Conservation (phyloP, 2,888 invertebrate species). For the Allygus modestus region DNA sequence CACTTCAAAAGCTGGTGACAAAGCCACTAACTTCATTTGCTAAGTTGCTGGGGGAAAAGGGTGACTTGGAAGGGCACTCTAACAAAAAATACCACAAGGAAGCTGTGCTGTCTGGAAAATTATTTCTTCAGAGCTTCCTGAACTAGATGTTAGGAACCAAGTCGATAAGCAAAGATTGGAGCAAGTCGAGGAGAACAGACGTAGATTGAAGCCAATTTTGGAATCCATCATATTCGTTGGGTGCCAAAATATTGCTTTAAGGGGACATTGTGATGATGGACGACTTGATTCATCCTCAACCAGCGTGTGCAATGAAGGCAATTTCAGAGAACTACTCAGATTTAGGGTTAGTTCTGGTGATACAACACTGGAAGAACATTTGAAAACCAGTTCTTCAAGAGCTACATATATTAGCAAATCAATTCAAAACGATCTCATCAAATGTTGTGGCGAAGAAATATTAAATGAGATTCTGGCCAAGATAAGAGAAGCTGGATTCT, state of each 20-base stretch:
- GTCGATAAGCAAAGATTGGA: neutral
- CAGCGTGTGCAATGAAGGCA: neutral
- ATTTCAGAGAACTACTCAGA: neutral
- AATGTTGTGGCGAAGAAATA: neutral
- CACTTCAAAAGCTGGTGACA: neutral
- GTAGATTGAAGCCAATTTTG: neutral
- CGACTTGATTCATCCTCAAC: neutral
- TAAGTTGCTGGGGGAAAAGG: neutral
- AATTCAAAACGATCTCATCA: neutral
- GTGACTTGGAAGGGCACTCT: neutral
- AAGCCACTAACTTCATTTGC: neutral
- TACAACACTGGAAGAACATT: neutral
- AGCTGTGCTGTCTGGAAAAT: neutral
- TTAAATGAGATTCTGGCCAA: neutral
- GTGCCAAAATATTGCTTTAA: neutral
- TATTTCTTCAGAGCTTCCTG: neutral
- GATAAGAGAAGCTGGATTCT: neutral
- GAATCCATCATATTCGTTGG: neutral
- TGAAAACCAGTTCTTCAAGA: neutral
- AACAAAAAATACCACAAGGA: neutral
- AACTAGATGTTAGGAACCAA: neutral
- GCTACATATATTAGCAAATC: neutral
- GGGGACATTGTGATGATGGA: neutral
- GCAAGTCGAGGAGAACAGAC: neutral
- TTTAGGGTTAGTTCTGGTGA: conserved; percentile 5